A percentile compares a stretch with the other conserved stretches of the same genome.
Conservation (phyloP, 1,140 invertebrate species). For the Trichomalopsis sarcophagae region DNA sequence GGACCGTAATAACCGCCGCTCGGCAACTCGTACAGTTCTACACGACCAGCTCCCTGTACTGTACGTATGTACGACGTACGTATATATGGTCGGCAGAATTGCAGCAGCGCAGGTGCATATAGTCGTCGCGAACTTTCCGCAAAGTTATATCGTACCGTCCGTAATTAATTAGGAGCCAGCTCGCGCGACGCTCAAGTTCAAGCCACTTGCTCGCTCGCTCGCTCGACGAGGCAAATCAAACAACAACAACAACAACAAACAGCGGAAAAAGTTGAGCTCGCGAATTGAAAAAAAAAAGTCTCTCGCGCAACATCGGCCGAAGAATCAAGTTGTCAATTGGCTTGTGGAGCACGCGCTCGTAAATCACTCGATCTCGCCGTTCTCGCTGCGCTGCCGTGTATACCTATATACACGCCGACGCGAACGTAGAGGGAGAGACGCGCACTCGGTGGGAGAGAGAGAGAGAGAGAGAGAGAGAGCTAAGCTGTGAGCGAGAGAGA, state of each 20-base stretch:
- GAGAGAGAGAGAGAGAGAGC: neutral
- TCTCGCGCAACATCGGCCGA: conserved; percentile 16
- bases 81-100: no score
- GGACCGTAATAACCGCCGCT: neutral
- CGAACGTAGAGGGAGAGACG: neutral
- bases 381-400: neutral
- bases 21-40: neutral
- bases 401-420: neutral
- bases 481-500: neutral
- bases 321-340: conserved; percentile 41
- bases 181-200: neutral
- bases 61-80: neutral
- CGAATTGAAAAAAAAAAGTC: neutral
- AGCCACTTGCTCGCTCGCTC: neutral
- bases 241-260: conserved; percentile 12
- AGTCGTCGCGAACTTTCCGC: neutral
- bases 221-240: neutral
- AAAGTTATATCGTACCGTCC: neutral
- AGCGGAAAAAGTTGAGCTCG: conserved; percentile 26
- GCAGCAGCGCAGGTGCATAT: neutral
- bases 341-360: conserved; percentile 49
- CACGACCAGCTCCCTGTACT: no score
- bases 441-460: neutral
- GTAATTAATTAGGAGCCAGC: neutral
- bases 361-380: conserved; percentile 44